Base-by-base conservation (phyloP, 1,140 invertebrate species). In the Drosophila seguyi region DNA sequence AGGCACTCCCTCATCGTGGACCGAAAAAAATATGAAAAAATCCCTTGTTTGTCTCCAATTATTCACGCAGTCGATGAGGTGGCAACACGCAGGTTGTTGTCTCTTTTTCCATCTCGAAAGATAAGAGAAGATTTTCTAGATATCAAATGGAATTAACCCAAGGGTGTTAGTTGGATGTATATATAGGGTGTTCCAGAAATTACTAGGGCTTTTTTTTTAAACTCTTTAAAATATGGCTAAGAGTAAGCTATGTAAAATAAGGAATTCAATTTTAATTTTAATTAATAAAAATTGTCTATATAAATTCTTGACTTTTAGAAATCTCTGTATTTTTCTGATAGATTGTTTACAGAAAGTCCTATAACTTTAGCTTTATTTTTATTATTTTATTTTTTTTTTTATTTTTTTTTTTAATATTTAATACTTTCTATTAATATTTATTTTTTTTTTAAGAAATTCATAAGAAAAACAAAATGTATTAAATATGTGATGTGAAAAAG, bases 41-140 rank as follows among this genome's bases (percentile, higher is more conserved):
- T 42, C 45, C 50, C 39, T 53, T 69, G 45, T 61, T 18, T 50
- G 29, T 18, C 31, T 25, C 22, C 39, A 25, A 44, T 44, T 60
- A 44, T 58, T 63, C 52, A 63, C 14, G 36, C 65, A 60, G 22
- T 13, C 41, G 29, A 60, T 59, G 41, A 36, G 41, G 13, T 61
- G n/a, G 55, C 42, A 45, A 18, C 6, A 4, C 6, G 34, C n/a
- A 18, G 14, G 1, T n/a, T 22, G 27, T 38, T 47, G 14, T 47
- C n/a, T 45, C 25, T 10, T 18, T 50, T 44, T 20, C 13, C 5
- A 20, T 16, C 7, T 25, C 6, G 10, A 16, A 18, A 42, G 63
- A 69, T 44, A 52, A 59, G 65, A 6, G 0, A 38, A 58, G 53
- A 71, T 57, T 25, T 3, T 36, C 14, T 29, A 27, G 58, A 41